Evolutionary conservation across 2,888 invertebrate species (phyloP), one percentile per base, ranked within the genome.

Genomic region (Helicoverpa assulta): DNA sequence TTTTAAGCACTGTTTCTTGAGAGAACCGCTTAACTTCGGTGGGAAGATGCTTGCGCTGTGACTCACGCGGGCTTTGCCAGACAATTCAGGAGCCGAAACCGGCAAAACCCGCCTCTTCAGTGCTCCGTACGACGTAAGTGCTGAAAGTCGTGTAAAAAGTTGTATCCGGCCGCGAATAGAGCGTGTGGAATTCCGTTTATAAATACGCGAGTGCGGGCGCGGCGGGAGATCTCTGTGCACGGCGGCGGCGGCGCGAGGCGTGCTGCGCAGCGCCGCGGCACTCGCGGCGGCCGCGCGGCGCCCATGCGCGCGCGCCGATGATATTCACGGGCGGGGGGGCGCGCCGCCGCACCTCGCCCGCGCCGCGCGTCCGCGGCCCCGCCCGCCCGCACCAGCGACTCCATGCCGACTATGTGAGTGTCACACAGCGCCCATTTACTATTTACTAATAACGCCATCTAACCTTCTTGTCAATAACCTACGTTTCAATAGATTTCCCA

Each of bases 301-400:
- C 77, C 78, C 78, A 92, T 93, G 93, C 89, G 89, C 89, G 85
- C 85, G 88, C 87, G 89, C 88, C 92, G 93, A 96, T 96, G 96
- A 96, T 96, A 91, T 96, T 96, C 93, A 96, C 95, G 88, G 94
- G 95, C 94, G 94, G 94, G 93, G 94, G 95, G 91, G 94, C 94
- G 91, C 95, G 95, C 86, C 94, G 96, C 80, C 94, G 95, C 88
- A 85, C 92, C 86, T 92, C 94, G 90, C 91, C 94, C 87, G 93
- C 94, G 89, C 93, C 92, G 86, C 88, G 85, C 86, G 88, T 89
- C 80, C 83, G 82, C 82, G 82, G 76, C 76, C 85, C 86, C 91
- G 87, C 88, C 87, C 88, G 88, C 87, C 88, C 89, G 86, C 89
- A 71, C 86, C 85, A 86, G 83, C 89, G 91, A 69, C 90, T 91